Base-by-base conservation (phyloP, 2,113 vertebrate species). In the Hippocampus mohnikei region DNA sequence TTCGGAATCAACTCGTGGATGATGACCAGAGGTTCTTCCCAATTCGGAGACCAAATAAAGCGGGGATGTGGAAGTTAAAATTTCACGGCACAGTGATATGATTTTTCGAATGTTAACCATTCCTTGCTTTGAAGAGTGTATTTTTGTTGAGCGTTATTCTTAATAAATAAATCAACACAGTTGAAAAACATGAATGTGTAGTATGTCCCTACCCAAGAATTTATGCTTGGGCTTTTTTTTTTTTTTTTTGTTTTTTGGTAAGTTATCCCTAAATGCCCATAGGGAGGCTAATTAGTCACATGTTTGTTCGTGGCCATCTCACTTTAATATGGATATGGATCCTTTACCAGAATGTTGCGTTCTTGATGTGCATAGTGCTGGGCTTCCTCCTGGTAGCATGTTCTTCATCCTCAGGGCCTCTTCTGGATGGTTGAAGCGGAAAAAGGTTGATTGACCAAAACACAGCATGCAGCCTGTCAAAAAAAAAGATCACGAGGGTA, bases 321-420 rank as follows among this genome's bases (percentile, higher is more conserved):
- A 70, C 68, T 74, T 60, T 63, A 42, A 48, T 69, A 25, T 55
- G 29, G 59, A 44, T 6, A 52, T 52, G 6, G 16, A 18, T 6
- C 67, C 20, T 78, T 73, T 92, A 98, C 97, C 95, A 84, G 91
- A 72, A 58, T 87, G 70, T 3, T 88, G 74, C 18, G 89, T 72
- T 63, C 87, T 86, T 0, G 85, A 88, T 64, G 82, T 64, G 67
- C 87, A 58, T 0, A 83, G 81, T 74, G 87, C 91, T 68, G 85
- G 84, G 78, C 67, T 85, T 46, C 88, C 92, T 0, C 85, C 88
- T 0, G 96, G 95, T 86, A 97, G 90, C 96, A 96, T 95, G 88
- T 94, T 97, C 88, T 96, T 98, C 94, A 99, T 99, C 91, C 95
- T 92, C 90, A 94, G 93, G 83, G 96, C 96, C 88, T 99, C 96